A percentile compares a stretch with the other conserved stretches of the same genome.
Conservation (phyloP, 2,113 vertebrate species). For the Nothoprocta pentlandii region DNA sequence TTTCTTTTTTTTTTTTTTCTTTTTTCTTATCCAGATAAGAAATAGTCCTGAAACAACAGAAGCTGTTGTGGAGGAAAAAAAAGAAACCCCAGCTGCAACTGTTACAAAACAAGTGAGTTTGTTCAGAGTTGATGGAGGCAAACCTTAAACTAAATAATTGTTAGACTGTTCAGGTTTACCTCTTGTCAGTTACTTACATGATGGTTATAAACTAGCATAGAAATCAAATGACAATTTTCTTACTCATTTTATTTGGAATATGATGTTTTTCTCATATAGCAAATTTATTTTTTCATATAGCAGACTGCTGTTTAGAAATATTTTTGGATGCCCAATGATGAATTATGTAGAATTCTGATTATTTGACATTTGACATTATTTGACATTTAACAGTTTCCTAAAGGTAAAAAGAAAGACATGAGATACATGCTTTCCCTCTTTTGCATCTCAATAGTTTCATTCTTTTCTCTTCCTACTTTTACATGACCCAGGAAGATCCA, state of each 20-base stretch:
- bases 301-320: not conserved
- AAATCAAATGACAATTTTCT: not conserved
- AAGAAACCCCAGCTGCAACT: constrained; percentile 53
- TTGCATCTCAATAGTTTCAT: constrained; percentile 33
- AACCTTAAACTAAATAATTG: not conserved
- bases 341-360: not conserved
- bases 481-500: constrained; percentile 80
- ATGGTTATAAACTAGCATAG: not conserved
- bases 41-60: constrained; percentile 79
- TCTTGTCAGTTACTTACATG: not conserved
- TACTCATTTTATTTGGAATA: not conserved
- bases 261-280: rapidly evolving
- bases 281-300: rapidly evolving
- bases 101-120: constrained; percentile 70
- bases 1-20: not conserved
- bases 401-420: not conserved
- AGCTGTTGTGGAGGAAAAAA: constrained; percentile 71
- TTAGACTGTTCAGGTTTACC: not conserved
- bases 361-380: not conserved
- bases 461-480: constrained; percentile 18
- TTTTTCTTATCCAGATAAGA: constrained; percentile 58
- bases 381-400: not conserved
- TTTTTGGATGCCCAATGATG: not conserved
- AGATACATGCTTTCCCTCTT: not conserved
- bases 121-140: not conserved